phyloP scores from a whole-genome alignment of 2,797 vertebrate genomes.

The Gobio occitaniae region DNA sequence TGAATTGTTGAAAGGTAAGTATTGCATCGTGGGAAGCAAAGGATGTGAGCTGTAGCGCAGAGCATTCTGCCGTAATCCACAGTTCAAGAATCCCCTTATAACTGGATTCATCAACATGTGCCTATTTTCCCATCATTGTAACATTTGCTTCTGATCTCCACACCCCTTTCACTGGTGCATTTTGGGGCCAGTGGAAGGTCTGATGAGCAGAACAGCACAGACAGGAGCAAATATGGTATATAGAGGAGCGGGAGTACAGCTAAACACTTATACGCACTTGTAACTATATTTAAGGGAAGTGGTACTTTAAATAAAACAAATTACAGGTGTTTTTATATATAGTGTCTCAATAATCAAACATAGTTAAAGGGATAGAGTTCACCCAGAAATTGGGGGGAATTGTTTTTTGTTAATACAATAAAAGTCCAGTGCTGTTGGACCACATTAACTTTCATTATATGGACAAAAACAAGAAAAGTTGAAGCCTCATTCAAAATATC shows the following conservation, averaged over 20 bases:
- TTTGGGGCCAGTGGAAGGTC: slow-evolving; percentile 48
- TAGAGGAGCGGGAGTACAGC: not conserved
- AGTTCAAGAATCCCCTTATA: slow-evolving; percentile 38
- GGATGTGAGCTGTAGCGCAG: slow-evolving; percentile 50
- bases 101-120: slow-evolving; percentile 52
- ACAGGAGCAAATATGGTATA: slow-evolving; percentile 20
- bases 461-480: not conserved
- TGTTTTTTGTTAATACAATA: not conserved
- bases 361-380: not conserved
- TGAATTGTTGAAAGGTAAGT: slow-evolving; percentile 69
- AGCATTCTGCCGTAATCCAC: slow-evolving; percentile 47
- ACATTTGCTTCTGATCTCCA: slow-evolving; percentile 55
- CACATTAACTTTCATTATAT: not conserved
- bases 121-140: slow-evolving; percentile 51
- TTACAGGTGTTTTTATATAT: not conserved
- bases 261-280: not conserved
- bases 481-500: too few relatives aligned
- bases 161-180: slow-evolving; percentile 64
- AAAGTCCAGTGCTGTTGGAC: not conserved
- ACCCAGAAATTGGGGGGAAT: not conserved
- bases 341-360: not conserved
- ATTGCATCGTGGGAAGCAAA: slow-evolving; percentile 69
- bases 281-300: slow-evolving; percentile 2
- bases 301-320: not conserved
- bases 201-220: slow-evolving; percentile 46